Conservation (phyloP, 2,113 vertebrate species). For the Bostrychus sinensis region DNA sequence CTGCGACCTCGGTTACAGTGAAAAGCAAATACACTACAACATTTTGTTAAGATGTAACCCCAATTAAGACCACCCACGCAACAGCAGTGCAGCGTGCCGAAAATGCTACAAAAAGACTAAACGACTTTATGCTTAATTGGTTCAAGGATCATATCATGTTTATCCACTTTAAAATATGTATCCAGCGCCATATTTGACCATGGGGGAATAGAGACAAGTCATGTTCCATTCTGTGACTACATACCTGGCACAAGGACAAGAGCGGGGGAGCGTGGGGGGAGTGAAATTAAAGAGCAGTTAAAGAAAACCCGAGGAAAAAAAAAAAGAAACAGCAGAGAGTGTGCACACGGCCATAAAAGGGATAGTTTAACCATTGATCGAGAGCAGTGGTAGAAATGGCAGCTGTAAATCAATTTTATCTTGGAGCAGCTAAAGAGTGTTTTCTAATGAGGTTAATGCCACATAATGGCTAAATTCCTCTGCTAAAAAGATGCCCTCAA, state of each 20-base stretch:
- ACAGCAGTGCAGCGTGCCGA: constrained; percentile 24
- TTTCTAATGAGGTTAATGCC: constrained; percentile 89
- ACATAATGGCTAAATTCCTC: constrained; percentile 85
- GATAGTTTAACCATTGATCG: constrained; percentile 87
- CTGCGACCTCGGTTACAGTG: constrained; percentile 54
- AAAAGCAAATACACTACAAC: constrained; percentile 31
- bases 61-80: constrained; percentile 46
- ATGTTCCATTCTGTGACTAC: constrained; percentile 29
- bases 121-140: constrained; percentile 47
- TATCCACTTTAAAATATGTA: constrained; percentile 24
- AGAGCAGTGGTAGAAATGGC: constrained; percentile 84
- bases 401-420: constrained; percentile 89
- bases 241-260: constrained; percentile 71
- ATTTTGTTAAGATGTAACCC: constrained; percentile 36
- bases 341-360: constrained; percentile 80
- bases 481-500: constrained; percentile 84
- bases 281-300: constrained; percentile 71
- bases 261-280: constrained; percentile 24
- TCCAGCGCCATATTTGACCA: constrained; percentile 54
- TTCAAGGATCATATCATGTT: constrained; percentile 36
- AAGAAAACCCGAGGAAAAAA: constrained; percentile 63
- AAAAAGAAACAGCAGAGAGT: constrained; percentile 61
- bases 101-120: constrained; percentile 37
- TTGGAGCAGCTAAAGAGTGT: constrained; percentile 85
- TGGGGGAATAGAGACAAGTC: constrained; percentile 26